Evolutionary conservation across 2,113 vertebrate species (phyloP).

Genomic region (Clarias gariepinus): DNA sequence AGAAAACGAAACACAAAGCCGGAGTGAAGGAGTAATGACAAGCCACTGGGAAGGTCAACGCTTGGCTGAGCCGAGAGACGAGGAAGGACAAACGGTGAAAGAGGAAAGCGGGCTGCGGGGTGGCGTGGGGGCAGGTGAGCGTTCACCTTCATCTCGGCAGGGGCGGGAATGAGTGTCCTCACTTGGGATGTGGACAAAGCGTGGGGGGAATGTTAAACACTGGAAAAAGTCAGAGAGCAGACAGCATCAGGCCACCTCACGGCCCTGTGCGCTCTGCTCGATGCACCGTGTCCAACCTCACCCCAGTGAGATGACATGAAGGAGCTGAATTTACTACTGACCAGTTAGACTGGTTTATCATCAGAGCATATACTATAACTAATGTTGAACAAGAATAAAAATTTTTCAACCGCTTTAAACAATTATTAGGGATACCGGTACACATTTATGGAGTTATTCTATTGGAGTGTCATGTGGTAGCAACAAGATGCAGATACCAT

Average conservation of each 20-base stretch:
- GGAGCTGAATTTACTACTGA: conserved; percentile 12
- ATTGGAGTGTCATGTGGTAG: not conserved
- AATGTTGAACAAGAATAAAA: not conserved
- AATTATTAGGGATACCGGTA: not conserved
- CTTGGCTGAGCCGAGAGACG: conserved; percentile 49
- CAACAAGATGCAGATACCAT: not conserved
- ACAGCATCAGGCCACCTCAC: conserved; percentile 20
- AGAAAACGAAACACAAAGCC: conserved; percentile 40
- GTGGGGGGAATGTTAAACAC: conserved; percentile 53
- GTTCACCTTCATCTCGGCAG: conserved; percentile 52
- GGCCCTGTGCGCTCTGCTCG: conserved; percentile 29
- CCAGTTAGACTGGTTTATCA: not conserved
- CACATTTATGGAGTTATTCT: not conserved
- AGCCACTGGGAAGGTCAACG: conserved; percentile 49
- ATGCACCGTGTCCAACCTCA: conserved; percentile 39
- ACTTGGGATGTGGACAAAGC: conserved; percentile 38
- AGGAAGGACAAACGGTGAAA: conserved; percentile 32
- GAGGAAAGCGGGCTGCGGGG: conserved; percentile 28
- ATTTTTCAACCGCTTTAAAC: not conserved
- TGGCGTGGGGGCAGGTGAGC: conserved; percentile 48
- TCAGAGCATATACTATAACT: not conserved
- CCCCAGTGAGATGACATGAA: conserved; percentile 21
- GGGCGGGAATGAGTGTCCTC: conserved; percentile 46
- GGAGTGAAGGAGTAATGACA: conserved; percentile 41
- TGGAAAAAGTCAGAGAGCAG: conserved; percentile 30